A percentile compares a stretch with the other conserved stretches of the same genome.
Evolutionary conservation across 2,888 invertebrate species (phyloP).

Genomic region (Platyscelio sp.): DNA sequence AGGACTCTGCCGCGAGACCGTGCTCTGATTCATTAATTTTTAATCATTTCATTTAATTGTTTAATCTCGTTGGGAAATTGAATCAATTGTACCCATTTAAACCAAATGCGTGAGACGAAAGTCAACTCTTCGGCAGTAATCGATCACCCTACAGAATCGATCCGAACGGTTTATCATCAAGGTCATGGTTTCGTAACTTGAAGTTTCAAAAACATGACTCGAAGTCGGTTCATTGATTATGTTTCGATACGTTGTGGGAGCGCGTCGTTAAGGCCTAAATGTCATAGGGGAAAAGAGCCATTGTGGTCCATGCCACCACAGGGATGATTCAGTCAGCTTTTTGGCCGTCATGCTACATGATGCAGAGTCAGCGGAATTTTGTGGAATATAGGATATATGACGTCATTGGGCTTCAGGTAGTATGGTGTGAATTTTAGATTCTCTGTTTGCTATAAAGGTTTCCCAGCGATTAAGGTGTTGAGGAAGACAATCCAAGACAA

Average conservation of each 20-base stretch:
- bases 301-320: too few species aligned
- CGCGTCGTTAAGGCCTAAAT: too few species aligned
- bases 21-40: neutral
- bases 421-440: constrained; percentile 3
- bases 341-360: neutral
- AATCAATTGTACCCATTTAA: neutral
- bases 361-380: constrained; percentile 23
- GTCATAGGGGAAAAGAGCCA: too few species aligned
- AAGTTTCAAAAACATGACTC: too few species aligned
- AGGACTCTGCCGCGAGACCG: neutral
- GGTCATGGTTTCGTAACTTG: too few species aligned
- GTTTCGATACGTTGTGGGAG: too few species aligned
- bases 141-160: too few species aligned
- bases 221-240: too few species aligned
- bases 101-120: neutral
- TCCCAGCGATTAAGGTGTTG: neutral
- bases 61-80: neutral
- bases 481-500: constrained; percentile 19
- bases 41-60: too few species aligned
- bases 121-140: neutral
- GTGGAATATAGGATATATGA: neutral
- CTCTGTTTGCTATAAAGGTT: constrained; percentile 2
- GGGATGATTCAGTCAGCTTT: neutral
- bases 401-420: constrained; percentile 18
- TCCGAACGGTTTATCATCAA: too few species aligned